Base-by-base conservation (phyloP, 2,888 invertebrate species). In the Synergus japonicus region DNA sequence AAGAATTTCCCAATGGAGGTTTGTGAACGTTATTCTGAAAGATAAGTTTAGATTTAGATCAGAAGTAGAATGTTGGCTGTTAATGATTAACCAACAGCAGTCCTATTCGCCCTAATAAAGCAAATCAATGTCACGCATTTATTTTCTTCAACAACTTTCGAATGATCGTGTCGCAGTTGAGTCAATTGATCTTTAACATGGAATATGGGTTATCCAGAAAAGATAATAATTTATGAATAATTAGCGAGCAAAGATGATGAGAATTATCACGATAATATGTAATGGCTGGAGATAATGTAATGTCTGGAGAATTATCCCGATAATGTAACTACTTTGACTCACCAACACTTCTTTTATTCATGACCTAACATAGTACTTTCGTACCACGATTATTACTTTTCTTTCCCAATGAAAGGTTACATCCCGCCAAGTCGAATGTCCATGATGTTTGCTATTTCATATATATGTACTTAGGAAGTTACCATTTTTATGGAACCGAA, bases 321-420 rank as follows among this genome's bases (percentile, higher is more conserved):
- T 54, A n/a, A 54, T 54, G 5, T 15, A 49, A 15, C 49, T 49
- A 49, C 49, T 49, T 15, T 49, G 49, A 7, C 15, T 49, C 1
- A n/a, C 54, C 8, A 8, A 29, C 8, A 54, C n/a, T 54, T n/a
- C 29, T 29, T 29, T n/a, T 54, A 54, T n/a, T 54, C 54, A 54
- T 54, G 54, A 54, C 54, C 54, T 54, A n/a, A 54, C 0, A 54
- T 54, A n/a, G n/a, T n/a, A 22, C 22, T 60, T 60, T 60, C 22
- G 22, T n/a, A 12, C 10, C 22, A 60, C 12, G 60, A 60, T 22
- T 60, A 60, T 54, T n/a, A 54, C n/a, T 54, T 54, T 54, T 54
- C 54, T 54, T n/a, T 54, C n/a, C n/a, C 54, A 54, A 54, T 60
- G 60, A 60, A 60, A 60, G 18, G 60, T 60, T 22, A 60, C 60